A percentile compares a stretch with the other conserved stretches of the same genome.
phyloP scores from a whole-genome alignment of 2,888 invertebrate genomes.

The Dendrolimus pini region DNA sequence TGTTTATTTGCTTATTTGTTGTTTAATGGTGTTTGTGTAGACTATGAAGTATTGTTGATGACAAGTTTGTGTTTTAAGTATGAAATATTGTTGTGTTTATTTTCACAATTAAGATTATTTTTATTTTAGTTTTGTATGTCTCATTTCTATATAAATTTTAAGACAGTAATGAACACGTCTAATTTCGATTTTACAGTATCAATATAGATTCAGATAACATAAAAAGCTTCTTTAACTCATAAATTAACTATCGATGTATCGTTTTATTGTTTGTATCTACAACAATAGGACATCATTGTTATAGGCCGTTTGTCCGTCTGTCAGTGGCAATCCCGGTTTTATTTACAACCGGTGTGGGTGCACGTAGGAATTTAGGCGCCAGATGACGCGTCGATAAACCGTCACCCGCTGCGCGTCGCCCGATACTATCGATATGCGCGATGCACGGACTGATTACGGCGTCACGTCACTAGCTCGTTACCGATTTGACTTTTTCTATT shows the following conservation, averaged over 20 bases:
- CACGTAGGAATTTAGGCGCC: constrained; percentile 66
- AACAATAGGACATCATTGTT: constrained; percentile 13
- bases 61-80: too few relatives aligned
- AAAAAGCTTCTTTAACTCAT: constrained; percentile 3
- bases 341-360: constrained; percentile 30
- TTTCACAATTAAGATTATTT: too few relatives aligned
- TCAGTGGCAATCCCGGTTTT: constrained; percentile 31
- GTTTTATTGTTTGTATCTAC: constrained; percentile 16
- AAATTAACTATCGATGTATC: constrained; percentile 6
- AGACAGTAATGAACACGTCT: too few relatives aligned
- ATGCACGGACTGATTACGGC: background rate
- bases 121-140: too few relatives aligned
- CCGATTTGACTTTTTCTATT: background rate
- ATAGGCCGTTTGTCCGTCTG: constrained; percentile 25
- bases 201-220: background rate
- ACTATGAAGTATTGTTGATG: too few relatives aligned
- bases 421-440: background rate
- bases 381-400: constrained; percentile 45
- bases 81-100: too few relatives aligned
- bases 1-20: too few relatives aligned
- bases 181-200: too few relatives aligned
- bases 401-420: constrained; percentile 32
- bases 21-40: too few relatives aligned
- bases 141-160: too few relatives aligned
- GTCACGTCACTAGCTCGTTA: background rate